Evolutionary conservation across 1,140 invertebrate species (phyloP), one percentile per base, ranked within the genome.

Genomic region (Zeugodacus cucurbitae): DNA sequence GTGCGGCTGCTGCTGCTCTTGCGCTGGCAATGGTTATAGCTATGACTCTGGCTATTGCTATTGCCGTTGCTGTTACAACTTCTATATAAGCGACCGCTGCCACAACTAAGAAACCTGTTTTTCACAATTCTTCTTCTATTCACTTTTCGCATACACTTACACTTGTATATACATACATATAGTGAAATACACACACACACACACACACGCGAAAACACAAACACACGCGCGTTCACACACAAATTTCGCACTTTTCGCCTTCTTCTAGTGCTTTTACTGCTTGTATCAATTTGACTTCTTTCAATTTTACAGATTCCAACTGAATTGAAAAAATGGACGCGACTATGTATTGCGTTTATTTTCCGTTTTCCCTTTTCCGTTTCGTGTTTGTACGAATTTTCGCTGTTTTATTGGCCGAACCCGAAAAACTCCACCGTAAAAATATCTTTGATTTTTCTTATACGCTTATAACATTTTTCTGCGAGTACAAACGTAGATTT

Each of bases 381-480:
- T 48, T 44, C n/a, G 74, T 26, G 34, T 20, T 82, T 82, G n/a
- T 82, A 82, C 34, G n/a, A 82, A 82, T 48, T 48, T 82, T 48
- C n/a, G 41, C 74, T 41, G 6, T 82, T 48, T 41, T 82, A 26
- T 48, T 82, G 74, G 41, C 41, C 41, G 41, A 82, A 82, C 74
- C 74, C 74, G 74, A 82, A 82, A 78, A 82, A 82, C 74, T 48
- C 41, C 74, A 48, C 41, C 74, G 26, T 48, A 26, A 22, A 48
- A 82, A 82, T 82, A 82, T 82, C 41, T 82, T 82, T 74, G 67
- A 74, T 82, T 82, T 82, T 82, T 82, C 74, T 82, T 82, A 82
- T 82, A 48, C 74, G 22, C 74, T 82, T 82, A 82, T 26, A 62
- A 22, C 44, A 17, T 32, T 82, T 41, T 48, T 26, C 74, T 82